Conservation (phyloP, 2,797 vertebrate species). For the Euthynnus affinis region DNA sequence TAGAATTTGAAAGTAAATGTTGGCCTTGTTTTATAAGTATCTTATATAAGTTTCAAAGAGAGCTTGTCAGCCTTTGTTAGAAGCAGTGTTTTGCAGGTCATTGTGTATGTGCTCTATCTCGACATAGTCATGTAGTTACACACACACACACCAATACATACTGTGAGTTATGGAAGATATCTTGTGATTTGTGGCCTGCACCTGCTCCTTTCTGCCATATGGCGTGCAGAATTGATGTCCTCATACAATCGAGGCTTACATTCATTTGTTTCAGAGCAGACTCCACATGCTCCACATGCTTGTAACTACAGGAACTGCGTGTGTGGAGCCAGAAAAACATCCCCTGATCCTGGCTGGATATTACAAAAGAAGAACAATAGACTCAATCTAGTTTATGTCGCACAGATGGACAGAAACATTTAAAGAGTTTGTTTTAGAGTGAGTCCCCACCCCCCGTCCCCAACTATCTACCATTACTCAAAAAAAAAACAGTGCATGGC, state of each 20-base stretch:
- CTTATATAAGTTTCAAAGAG: background rate
- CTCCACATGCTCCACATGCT: conserved; percentile 55
- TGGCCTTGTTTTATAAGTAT: background rate
- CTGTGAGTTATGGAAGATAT: conserved; percentile 57
- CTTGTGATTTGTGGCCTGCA: conserved; percentile 65
- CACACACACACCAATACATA: conserved; percentile 16
- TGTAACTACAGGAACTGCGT: conserved; percentile 42
- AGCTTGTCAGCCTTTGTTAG: conserved; percentile 17
- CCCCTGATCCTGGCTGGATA: conserved; percentile 23
- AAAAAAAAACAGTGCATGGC: background rate
- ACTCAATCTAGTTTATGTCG: background rate
- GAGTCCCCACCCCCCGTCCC: background rate
- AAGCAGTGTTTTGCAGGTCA: conserved; percentile 25
- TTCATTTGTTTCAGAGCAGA: conserved; percentile 64
- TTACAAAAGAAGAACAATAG: conserved; percentile 27
- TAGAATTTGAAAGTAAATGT: background rate
- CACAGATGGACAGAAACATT: background rate
- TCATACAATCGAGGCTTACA: conserved; percentile 51
- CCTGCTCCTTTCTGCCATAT: conserved; percentile 68
- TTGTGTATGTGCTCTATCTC: conserved; percentile 18
- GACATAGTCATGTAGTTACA: conserved; percentile 24
- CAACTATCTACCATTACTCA: background rate
- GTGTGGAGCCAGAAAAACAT: conserved; percentile 36
- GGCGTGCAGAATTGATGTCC: conserved; percentile 67
- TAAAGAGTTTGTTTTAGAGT: background rate